Conservation (phyloP, 2,888 invertebrate species). For the Athalia rosae region DNA sequence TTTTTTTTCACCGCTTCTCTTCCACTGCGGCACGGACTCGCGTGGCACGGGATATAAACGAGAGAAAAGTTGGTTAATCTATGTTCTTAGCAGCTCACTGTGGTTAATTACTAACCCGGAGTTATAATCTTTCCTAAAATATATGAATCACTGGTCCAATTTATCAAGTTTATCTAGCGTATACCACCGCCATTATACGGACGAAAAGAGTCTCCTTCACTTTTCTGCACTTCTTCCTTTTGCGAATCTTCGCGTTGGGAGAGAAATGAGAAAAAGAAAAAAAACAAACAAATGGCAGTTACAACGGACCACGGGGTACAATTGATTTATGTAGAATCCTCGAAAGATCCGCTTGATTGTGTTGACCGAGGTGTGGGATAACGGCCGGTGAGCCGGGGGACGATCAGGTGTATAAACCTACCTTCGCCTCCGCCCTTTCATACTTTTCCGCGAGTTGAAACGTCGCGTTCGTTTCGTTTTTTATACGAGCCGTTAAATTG, state of each 20-base stretch:
- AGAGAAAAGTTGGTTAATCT: conserved; percentile 44
- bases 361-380: conserved; percentile 21
- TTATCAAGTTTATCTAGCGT: conserved; percentile 62
- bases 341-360: background rate
- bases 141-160: conserved; percentile 63
- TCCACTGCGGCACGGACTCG: background rate
- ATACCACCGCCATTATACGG: background rate
- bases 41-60: background rate
- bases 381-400: conserved; percentile 35
- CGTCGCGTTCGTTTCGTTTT: conserved; percentile 3
- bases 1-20: background rate
- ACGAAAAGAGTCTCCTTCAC: background rate
- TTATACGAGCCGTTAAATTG: conserved; percentile 26
- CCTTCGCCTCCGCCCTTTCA: background rate
- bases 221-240: background rate
- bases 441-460: background rate
- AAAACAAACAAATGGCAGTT: background rate
- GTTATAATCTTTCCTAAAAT: conserved; percentile 65
- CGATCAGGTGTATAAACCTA: conserved; percentile 22
- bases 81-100: conserved; percentile 29
- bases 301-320: background rate
- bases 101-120: conserved; percentile 57
- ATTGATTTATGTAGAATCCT: background rate
- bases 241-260: background rate
- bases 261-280: background rate